Conservation (phyloP, 1,140 invertebrate species). For the Solenopsis invicta region DNA sequence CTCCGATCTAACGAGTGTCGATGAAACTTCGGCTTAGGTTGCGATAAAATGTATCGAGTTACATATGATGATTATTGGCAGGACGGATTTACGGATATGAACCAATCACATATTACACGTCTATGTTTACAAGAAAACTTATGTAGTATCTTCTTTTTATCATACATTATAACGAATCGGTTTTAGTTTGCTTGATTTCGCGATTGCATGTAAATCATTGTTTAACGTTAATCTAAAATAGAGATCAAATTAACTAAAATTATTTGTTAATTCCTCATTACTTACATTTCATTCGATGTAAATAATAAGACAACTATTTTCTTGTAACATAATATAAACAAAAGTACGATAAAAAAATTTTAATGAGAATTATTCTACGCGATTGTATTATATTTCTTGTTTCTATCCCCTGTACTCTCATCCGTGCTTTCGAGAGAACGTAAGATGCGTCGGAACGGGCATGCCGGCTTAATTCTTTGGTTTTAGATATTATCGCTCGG, state of each 20-base stretch:
- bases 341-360: background rate
- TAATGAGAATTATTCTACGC: background rate
- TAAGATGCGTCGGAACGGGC: background rate
- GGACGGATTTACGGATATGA: background rate
- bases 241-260: background rate
- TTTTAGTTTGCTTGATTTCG: background rate
- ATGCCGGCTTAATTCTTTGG: slow-evolving; percentile 21
- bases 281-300: background rate
- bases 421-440: background rate
- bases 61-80: slow-evolving; percentile 5
- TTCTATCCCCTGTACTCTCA: background rate
- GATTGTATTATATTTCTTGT: background rate
- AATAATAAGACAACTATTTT: background rate
- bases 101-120: background rate
- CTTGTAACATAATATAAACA: background rate
- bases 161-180: background rate
- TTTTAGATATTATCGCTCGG: slow-evolving; percentile 6
- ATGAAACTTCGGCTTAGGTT: slow-evolving; percentile 18
- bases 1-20: slow-evolving; percentile 38
- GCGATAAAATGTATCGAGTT: slow-evolving; percentile 4
- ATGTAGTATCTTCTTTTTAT: background rate
- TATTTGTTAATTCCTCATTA: background rate
- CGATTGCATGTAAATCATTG: background rate
- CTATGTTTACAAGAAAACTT: background rate
- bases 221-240: background rate